Conservation (phyloP, 2,797 vertebrate genomes). For the Coracias cyanogaster region DNA sequence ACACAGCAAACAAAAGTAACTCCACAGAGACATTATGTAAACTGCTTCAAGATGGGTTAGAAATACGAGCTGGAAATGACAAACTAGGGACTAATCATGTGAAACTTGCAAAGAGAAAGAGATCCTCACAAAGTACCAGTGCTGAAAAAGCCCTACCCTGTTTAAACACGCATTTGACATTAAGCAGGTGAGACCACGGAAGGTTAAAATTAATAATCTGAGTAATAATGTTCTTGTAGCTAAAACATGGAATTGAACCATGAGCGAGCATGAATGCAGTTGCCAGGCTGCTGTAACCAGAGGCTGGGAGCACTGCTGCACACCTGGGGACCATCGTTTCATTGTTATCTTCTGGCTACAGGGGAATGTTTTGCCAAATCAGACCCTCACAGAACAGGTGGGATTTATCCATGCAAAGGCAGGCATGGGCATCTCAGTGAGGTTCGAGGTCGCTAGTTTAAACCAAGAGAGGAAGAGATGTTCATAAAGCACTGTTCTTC, state of each 20-base stretch:
- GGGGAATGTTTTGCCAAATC: not conserved
- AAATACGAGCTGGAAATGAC: not conserved
- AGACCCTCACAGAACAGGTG: not conserved
- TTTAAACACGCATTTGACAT: not conserved
- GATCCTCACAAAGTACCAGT: not conserved
- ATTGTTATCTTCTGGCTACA: not conserved
- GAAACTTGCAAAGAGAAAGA: not conserved
- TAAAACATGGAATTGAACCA: not conserved
- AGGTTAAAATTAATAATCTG: not conserved
- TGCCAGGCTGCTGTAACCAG: not conserved
- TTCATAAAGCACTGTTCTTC: not conserved
- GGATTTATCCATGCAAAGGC: not conserved
- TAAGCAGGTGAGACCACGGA: not conserved
- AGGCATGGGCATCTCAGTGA: not conserved
- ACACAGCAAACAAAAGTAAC: not conserved
- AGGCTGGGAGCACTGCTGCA: not conserved
- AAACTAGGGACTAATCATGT: not conserved
- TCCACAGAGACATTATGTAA: not conserved
- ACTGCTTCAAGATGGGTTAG: not conserved
- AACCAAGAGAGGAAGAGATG: not conserved
- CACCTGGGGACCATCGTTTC: not conserved
- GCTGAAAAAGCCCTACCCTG: not conserved
- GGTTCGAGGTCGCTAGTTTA: not conserved
- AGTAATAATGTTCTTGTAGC: not conserved
- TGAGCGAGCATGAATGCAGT: rapidly evolving